phyloP scores from a whole-genome alignment of 2,888 invertebrate species.

The Heliconius ethilla region DNA sequence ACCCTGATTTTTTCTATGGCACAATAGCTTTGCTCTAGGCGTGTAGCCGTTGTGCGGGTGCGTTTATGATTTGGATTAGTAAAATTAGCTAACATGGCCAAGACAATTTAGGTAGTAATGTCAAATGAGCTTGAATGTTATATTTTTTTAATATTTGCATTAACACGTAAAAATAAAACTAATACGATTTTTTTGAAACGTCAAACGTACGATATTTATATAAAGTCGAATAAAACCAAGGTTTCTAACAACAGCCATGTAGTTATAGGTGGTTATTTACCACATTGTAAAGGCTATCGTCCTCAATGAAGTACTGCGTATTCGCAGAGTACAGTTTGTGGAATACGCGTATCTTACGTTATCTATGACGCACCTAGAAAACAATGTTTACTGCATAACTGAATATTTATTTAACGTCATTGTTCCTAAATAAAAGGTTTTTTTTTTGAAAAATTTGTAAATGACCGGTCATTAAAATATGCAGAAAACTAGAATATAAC shows the following conservation, averaged over 20 bases:
- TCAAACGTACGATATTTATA: background rate
- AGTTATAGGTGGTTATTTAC: background rate
- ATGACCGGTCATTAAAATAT: slow-evolving; percentile 32
- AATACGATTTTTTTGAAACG: no score
- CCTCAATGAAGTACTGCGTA: slow-evolving; percentile 16
- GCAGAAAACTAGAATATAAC: slow-evolving; percentile 8
- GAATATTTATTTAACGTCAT: slow-evolving; percentile 33
- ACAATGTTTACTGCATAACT: slow-evolving; percentile 29
- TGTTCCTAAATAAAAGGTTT: slow-evolving; percentile 29
- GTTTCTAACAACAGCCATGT: background rate
- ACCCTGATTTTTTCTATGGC: slow-evolving; percentile 20
- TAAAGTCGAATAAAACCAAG: background rate
- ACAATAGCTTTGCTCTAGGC: slow-evolving; percentile 21
- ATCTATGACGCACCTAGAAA: slow-evolving; percentile 30
- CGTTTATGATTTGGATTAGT: slow-evolving; percentile 1
- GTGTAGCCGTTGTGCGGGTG: background rate
- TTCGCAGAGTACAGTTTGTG: slow-evolving; percentile 24
- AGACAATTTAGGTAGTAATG: background rate
- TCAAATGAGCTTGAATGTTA: background rate
- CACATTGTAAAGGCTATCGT: slow-evolving; percentile 17
- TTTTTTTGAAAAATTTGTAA: background rate
- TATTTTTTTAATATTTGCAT: background rate
- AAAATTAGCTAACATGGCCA: background rate
- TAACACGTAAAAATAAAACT: background rate
- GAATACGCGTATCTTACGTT: background rate